phyloP scores from a whole-genome alignment of 2,797 vertebrate genomes.

The Ibycter americanus region DNA sequence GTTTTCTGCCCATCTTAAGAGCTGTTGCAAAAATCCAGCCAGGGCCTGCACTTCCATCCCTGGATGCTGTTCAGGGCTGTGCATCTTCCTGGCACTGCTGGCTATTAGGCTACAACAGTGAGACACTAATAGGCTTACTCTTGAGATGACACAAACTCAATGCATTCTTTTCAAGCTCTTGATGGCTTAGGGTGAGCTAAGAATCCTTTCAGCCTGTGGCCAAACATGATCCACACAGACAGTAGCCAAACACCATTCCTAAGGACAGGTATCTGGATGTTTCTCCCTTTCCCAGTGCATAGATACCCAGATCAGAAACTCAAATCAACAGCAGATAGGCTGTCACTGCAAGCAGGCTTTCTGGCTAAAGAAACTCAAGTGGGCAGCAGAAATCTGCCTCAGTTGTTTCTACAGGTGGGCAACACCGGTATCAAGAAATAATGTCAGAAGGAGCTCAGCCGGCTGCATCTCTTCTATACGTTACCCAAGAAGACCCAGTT shows the following conservation, averaged over 20 bases:
- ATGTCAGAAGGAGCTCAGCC: neutral
- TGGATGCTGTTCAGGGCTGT: neutral
- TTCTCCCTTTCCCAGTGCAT: neutral
- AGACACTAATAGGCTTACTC: neutral
- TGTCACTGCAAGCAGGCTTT: neutral
- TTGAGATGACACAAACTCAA: neutral
- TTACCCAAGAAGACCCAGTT: neutral
- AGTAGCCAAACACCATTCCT: neutral
- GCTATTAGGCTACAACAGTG: neutral
- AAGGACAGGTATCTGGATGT: neutral
- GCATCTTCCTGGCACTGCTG: neutral
- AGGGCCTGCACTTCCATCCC: neutral
- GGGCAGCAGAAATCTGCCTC: neutral
- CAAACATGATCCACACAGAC: accelerated
- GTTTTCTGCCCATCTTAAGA: neutral
- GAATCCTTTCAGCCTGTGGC: neutral
- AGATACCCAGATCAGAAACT: neutral
- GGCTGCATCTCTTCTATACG: neutral
- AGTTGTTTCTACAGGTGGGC: neutral
- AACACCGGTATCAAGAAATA: neutral
- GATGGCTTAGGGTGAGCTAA: neutral
- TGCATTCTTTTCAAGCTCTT: neutral
- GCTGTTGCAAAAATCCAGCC: neutral
- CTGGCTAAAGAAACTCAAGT: neutral
- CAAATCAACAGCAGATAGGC: neutral